Conservation (phyloP, 2,797 vertebrate species). For the Cuniculus paca region DNA sequence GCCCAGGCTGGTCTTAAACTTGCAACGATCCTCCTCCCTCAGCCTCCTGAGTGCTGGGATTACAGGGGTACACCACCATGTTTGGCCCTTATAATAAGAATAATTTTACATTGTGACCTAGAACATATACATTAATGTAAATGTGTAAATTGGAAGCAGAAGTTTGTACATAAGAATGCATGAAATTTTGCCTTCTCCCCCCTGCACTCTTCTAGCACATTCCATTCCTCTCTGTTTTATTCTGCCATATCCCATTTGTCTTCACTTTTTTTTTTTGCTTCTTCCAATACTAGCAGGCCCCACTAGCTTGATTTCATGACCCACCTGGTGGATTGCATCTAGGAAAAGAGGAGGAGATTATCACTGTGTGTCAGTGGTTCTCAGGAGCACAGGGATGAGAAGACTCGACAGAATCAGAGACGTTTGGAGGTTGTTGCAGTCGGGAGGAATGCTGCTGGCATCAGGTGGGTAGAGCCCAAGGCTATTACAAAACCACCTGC, state of each 20-base stretch:
- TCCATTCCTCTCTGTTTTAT: neutral
- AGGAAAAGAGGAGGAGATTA: neutral
- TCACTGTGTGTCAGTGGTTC: neutral
- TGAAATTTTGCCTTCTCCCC: neutral
- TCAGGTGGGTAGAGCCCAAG: neutral
- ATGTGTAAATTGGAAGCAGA: neutral
- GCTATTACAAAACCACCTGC: neutral
- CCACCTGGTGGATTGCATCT: neutral
- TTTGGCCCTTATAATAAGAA: too few species aligned
- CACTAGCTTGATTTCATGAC: neutral
- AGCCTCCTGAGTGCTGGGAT: too few species aligned
- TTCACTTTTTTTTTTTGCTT: neutral
- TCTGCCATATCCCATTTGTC: neutral
- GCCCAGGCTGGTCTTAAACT: too few species aligned
- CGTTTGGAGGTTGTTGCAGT: neutral
- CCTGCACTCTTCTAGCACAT: neutral
- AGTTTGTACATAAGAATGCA: neutral
- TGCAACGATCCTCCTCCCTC: too few species aligned
- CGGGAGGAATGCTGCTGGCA: neutral
- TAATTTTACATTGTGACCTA: neutral
- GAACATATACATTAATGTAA: neutral
- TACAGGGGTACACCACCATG: too few species aligned
- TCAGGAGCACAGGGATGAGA: neutral
- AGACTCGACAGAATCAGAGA: neutral
- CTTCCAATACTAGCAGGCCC: neutral